Evolutionary conservation across 2,888 invertebrate species (phyloP).

Genomic region (Hypselothyrea guttata): DNA sequence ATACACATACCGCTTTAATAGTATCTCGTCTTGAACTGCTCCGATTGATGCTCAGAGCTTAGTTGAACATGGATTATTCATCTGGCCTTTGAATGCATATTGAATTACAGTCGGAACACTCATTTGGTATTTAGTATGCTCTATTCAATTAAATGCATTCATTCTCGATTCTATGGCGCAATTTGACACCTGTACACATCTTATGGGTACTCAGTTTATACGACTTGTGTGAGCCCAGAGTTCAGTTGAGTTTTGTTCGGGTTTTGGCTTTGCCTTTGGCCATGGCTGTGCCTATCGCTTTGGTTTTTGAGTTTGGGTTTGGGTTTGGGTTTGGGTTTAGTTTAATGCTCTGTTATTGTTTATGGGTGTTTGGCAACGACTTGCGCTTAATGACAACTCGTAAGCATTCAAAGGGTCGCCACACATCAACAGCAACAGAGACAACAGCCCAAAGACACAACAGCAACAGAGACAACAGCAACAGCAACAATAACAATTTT

Average conservation of each 20-base stretch:
- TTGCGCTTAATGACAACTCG: constrained; percentile 69
- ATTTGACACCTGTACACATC: constrained; percentile 41
- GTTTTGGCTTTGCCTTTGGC: neutral
- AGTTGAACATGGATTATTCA: too few species aligned
- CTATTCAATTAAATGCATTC: constrained; percentile 10
- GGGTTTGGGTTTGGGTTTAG: constrained; percentile 16
- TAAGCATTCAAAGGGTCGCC: constrained; percentile 59
- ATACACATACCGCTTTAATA: too few species aligned
- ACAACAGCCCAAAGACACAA: constrained; percentile 5
- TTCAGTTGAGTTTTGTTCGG: neutral
- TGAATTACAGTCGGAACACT: neutral
- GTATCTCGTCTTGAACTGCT: too few species aligned
- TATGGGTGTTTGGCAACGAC: constrained; percentile 69
- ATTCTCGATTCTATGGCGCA: constrained; percentile 27
- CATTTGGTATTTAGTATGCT: neutral
- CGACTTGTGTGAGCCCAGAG: constrained; percentile 27
- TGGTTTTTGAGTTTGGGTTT: constrained; percentile 2
- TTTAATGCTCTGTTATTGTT: constrained; percentile 61
- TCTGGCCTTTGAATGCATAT: neutral
- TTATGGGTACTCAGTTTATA: constrained; percentile 23
- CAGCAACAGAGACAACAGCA: neutral
- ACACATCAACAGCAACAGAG: constrained; percentile 36
- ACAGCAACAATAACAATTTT: constrained; percentile 21
- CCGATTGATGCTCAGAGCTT: too few species aligned
- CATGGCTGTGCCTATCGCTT: constrained; percentile 11